A percentile compares a stretch with the other conserved stretches of the same genome.
These are phyloP conservation scores for Dasypogon diadema DNA, from an alignment of 2,888 invertebrate species.

Conservation along the genomic window DNA sequence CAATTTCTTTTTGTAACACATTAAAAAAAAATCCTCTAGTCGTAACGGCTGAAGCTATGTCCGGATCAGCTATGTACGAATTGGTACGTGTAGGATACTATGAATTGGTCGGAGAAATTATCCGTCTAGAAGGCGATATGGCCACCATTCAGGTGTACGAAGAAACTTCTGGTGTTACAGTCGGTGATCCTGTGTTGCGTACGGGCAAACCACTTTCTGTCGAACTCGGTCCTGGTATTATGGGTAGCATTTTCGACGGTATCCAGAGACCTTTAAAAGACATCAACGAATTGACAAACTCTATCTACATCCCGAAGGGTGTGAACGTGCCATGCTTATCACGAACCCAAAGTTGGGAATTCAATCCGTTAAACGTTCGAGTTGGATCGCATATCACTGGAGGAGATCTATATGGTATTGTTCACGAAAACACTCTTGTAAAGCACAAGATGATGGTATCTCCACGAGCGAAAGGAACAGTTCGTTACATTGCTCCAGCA, in stretches of 20 bases:
- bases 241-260: slow-evolving; percentile 99
- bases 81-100: slow-evolving; percentile 98
- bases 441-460: slow-evolving; percentile 97
- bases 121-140: slow-evolving; percentile 99
- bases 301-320: slow-evolving; percentile 99
- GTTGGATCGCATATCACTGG: slow-evolving; percentile 99
- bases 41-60: slow-evolving; percentile 99
- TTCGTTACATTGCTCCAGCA: slow-evolving; percentile 92
- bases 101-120: slow-evolving; percentile 99
- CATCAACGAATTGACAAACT: slow-evolving; percentile 91
- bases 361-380: slow-evolving; percentile 85
- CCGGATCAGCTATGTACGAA: slow-evolving; percentile 99
- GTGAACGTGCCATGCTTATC: slow-evolving; percentile 94
- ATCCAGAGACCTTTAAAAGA: slow-evolving; percentile 98
- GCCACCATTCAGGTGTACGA: slow-evolving; percentile 99
- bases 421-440: slow-evolving; percentile 97
- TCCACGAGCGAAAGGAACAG: slow-evolving; percentile 95
- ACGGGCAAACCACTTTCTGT: slow-evolving; percentile 99
- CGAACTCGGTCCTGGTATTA: slow-evolving; percentile 98
- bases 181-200: slow-evolving; percentile 97
- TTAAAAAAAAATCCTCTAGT: no score
- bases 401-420: slow-evolving; percentile 95
- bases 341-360: slow-evolving; percentile 89
- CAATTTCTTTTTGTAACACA: background rate
- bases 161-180: slow-evolving; percentile 98